Conservation (phyloP, 2,113 vertebrate genomes). For the Cephalopholis sonnerati region DNA sequence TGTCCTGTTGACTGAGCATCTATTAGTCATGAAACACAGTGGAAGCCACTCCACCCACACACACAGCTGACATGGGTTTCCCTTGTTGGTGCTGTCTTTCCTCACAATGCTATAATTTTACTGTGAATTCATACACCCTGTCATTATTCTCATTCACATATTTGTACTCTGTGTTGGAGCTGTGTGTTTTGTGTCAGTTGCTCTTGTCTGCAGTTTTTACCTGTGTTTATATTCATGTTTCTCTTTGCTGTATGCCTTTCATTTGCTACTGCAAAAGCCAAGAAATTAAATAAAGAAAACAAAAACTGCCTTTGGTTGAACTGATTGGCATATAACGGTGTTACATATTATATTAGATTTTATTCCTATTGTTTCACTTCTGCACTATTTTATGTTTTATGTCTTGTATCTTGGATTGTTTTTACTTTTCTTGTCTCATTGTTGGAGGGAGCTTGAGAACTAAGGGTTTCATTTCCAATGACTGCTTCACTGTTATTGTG, state of each 20-base stretch:
- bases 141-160: not conserved
- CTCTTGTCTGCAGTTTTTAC: not conserved
- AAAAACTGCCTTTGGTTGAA: too few relatives aligned
- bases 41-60: constrained; percentile 36
- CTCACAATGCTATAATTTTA: not conserved
- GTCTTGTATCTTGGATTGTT: too few relatives aligned
- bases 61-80: constrained; percentile 28
- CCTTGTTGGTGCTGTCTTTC: not conserved
- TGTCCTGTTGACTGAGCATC: constrained; percentile 60
- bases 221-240: not conserved
- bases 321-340: too few relatives aligned
- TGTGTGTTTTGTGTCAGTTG: not conserved
- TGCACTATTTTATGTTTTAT: not conserved
- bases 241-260: too few relatives aligned
- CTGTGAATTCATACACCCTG: not conserved
- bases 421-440: too few relatives aligned
- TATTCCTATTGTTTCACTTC: too few relatives aligned
- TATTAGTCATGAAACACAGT: constrained; percentile 31
- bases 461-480: too few relatives aligned
- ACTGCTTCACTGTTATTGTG: too few relatives aligned
- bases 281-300: too few relatives aligned
- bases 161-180: not conserved
- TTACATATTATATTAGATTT: too few relatives aligned
- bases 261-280: not conserved
- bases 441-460: too few relatives aligned